Conservation (phyloP, 2,113 vertebrate genomes). For the Elanoides forficatus region DNA sequence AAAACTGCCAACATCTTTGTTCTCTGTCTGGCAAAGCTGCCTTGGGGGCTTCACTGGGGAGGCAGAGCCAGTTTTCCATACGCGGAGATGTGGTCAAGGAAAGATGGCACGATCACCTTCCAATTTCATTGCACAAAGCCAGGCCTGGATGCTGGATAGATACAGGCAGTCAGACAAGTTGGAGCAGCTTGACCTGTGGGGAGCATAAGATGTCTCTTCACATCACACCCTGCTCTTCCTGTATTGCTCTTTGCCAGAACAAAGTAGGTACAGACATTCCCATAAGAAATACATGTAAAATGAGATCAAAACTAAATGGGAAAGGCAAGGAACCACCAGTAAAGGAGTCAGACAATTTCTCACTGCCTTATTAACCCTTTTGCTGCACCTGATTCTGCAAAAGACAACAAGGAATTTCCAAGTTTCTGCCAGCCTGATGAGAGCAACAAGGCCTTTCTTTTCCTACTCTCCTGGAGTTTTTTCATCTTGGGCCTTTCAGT, state of each 20-base stretch:
- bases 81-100: neutral
- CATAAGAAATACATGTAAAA: conserved; percentile 1
- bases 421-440: neutral
- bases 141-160: neutral
- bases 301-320: neutral
- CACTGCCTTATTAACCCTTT: neutral
- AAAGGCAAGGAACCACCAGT: neutral
- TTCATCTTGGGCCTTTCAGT: neutral
- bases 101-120: neutral
- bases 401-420: neutral
- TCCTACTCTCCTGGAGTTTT: neutral
- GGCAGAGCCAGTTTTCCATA: neutral
- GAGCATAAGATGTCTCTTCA: neutral
- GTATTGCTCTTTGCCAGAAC: neutral
- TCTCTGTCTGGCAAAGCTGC: neutral
- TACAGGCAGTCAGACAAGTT: conserved; percentile 49
- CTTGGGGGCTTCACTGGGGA: neutral
- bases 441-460: neutral
- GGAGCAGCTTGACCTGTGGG: conserved; percentile 57
- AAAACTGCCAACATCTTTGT: neutral
- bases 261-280: neutral
- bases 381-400: neutral
- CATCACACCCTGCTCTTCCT: conserved; percentile 46
- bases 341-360: neutral
- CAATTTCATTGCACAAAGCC: neutral